Evolutionary conservation across 35 echinoderm and acorn worm genomes (phyloP).

Genomic region (Strongylocentrotus purpuratus): DNA sequence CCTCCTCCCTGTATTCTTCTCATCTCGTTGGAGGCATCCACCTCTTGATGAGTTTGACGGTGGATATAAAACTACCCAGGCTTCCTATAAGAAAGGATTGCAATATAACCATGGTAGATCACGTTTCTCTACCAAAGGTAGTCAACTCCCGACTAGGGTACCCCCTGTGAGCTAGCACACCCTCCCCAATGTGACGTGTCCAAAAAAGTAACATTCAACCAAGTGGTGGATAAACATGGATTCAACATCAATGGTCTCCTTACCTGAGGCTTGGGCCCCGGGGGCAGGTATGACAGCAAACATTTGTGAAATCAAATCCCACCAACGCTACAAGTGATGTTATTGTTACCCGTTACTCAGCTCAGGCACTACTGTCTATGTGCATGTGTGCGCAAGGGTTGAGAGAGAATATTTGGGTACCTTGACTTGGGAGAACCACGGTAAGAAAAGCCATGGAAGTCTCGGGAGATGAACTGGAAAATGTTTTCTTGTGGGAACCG

Average conservation of each 20-base stretch:
- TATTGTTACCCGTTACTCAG: conserved; percentile 8
- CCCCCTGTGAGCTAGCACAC: neutral
- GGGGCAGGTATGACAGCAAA: conserved; percentile 5
- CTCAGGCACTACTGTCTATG: neutral
- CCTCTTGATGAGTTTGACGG: neutral
- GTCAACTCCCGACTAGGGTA: neutral
- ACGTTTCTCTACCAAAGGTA: neutral
- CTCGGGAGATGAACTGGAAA: neutral
- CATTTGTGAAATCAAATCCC: neutral
- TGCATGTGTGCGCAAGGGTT: neutral
- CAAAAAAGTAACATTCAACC: neutral
- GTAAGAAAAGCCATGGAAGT: neutral
- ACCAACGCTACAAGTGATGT: neutral
- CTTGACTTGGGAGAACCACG: neutral
- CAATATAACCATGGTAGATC: neutral
- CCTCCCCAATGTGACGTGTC: neutral
- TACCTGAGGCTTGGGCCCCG: neutral
- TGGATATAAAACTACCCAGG: neutral
- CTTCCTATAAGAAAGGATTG: neutral
- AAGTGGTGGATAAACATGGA: neutral
- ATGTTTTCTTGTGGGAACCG: neutral
- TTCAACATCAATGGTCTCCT: conserved; percentile 4
- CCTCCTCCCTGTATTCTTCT: neutral
- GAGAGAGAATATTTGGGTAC: neutral
- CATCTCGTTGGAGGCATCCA: neutral